Evolutionary conservation across 2,113 vertebrate genomes (phyloP), one percentile per base, ranked within the genome.

Genomic region (Trematomus loennbergii): DNA sequence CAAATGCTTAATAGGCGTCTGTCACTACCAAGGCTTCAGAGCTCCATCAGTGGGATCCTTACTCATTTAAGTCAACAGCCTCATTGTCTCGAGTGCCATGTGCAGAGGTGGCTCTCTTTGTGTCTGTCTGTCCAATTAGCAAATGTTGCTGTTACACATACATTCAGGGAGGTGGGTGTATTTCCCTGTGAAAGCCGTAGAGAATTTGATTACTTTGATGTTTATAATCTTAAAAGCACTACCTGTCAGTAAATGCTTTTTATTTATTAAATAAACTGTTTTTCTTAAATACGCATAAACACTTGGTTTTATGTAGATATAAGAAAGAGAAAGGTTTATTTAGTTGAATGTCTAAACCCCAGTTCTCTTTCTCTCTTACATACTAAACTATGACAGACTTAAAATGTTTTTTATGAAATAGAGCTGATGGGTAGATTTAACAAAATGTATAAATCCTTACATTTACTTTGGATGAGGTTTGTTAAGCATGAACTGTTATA

Each of bases 1-100:
- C 81, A 74, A 43, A 77, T 82, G 84, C 61, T 88, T 79, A 89
- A 81, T 68, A 78, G 84, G 76, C 72, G 45, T 82, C 79, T 88
- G 81, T 85, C 86, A 86, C 70, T 81, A 62, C 78, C 1, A 46
- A 74, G 79, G 75, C 72, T 82, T 86, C 73, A 75, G 72, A 75
- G 74, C 71, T 78, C 69, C 76, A 83, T 89, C 69, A 88, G 75
- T 72, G 59, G 52, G 76, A 81, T 73, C 75, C 59, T 78, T 59
- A 59, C 62, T 80, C 73, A 75, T 78, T 68, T 78, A 58, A 79
- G 86, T 81, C 74, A 90, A 77, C 71, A 82, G 61, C 66, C 84
- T 78, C 77, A 75, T 83, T 84, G 86, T 83, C 69, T 89, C 55
- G 55, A 65, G 48, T 77, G 57, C 18, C 58, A 53, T 68, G 48